phyloP scores from a whole-genome alignment of 2,797 vertebrate species.

The Acanthiza pusilla region DNA sequence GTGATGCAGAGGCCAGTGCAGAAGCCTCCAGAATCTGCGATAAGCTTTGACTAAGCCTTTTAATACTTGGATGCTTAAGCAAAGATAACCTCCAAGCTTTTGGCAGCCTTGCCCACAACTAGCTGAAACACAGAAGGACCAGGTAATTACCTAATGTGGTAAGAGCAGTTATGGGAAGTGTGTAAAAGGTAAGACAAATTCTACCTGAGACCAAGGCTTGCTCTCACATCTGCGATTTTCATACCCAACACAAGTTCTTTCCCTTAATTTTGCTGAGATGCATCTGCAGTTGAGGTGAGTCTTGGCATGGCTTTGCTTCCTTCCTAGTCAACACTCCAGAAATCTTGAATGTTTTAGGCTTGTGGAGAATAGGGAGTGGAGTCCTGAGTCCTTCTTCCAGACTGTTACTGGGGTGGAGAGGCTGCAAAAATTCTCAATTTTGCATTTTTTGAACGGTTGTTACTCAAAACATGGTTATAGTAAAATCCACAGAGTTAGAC shows the following conservation, averaged over 20 bases:
- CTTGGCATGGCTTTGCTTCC: background rate
- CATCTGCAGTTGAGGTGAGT: background rate
- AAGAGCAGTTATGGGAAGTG: constrained; percentile 50
- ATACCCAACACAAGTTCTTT: background rate
- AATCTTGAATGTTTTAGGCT: background rate
- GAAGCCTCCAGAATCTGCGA: constrained; percentile 49
- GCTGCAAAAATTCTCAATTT: background rate
- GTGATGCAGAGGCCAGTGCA: background rate
- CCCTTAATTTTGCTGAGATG: background rate
- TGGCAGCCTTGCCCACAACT: constrained; percentile 35
- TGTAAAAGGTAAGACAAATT: constrained; percentile 54
- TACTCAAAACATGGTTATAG: background rate
- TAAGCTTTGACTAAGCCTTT: constrained; percentile 49
- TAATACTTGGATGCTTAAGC: constrained; percentile 25
- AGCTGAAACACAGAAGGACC: constrained; percentile 55
- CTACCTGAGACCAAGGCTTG: background rate
- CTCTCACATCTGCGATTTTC: constrained; percentile 9
- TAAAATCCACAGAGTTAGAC: background rate
- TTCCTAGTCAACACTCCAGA: background rate
- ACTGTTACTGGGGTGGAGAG: background rate
- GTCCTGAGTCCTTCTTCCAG: background rate
- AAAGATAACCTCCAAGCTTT: constrained; percentile 51
- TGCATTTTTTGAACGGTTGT: background rate
- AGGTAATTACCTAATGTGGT: constrained; percentile 53
- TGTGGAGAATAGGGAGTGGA: background rate